Evolutionary conservation across 2,888 invertebrate genomes (phyloP).

Genomic region (Cabera pusaria): DNA sequence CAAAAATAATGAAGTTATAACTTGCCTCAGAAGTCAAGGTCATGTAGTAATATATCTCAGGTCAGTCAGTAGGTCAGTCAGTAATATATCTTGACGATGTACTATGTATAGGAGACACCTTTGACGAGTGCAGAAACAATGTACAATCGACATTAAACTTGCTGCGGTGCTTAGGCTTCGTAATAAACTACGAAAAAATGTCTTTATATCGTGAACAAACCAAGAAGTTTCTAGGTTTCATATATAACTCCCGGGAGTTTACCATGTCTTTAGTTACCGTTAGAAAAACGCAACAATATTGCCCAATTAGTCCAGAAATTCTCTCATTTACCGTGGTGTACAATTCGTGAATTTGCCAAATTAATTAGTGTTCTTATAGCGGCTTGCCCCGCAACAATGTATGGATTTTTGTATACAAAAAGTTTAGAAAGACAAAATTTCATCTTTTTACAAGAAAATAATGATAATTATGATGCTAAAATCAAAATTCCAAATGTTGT

Average conservation of each 20-base stretch:
- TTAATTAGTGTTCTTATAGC: no score
- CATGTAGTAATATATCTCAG: no score
- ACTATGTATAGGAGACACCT: not conserved
- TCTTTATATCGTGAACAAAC: not conserved
- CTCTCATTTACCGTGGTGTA: no score
- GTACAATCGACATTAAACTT: not conserved
- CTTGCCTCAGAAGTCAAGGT: no score
- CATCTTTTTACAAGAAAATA: not conserved
- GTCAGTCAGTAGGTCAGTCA: no score
- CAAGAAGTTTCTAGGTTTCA: not conserved
- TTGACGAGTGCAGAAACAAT: not conserved
- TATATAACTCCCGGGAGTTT: not conserved
- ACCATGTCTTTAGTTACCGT: not conserved
- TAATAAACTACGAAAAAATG: not conserved
- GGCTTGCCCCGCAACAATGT: slow-evolving; percentile 1
- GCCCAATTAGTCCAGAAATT: not conserved
- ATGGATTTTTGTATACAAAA: slow-evolving; percentile 2
- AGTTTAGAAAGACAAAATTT: slow-evolving; percentile 1
- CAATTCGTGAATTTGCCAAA: no score
- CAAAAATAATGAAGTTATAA: not conserved
- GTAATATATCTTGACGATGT: no score
- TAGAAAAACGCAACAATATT: not conserved
- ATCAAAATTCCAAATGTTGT: no score
- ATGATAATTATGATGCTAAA: slow-evolving; percentile 1
- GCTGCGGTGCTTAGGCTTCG: not conserved